Conservation (phyloP, 2,888 invertebrate genomes). For the Hoplodrina ambigua region DNA sequence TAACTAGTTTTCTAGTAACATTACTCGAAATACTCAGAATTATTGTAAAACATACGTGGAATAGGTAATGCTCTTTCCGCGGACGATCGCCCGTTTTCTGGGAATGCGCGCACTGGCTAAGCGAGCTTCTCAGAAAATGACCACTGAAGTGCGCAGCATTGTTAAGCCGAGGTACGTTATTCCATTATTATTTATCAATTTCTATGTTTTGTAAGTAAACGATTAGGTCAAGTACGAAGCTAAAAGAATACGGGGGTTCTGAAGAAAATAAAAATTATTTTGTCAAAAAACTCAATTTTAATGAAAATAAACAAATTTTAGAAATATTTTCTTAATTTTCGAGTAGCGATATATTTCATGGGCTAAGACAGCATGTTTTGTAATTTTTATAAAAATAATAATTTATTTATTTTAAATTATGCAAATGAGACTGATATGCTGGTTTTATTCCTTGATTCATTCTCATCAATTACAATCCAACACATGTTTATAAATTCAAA, state of each 20-base stretch:
- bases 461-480: not conserved
- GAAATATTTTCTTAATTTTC: not conserved
- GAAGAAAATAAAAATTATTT: not conserved
- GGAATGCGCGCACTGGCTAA: constrained; percentile 66
- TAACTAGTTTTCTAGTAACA: constrained; percentile 70
- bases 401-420: not conserved
- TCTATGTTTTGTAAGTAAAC: constrained; percentile 60
- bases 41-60: constrained; percentile 58
- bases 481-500: not conserved
- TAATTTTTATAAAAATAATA: no score
- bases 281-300: not conserved
- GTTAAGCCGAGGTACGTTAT: constrained; percentile 54
- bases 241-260: constrained; percentile 43
- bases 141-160: constrained; percentile 65
- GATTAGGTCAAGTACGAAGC: constrained; percentile 57
- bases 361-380: not conserved
- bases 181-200: constrained; percentile 66
- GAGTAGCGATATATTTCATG: not conserved
- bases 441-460: not conserved
- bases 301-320: not conserved
- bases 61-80: constrained; percentile 64
- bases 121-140: constrained; percentile 68
- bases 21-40: constrained; percentile 69
- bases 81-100: constrained; percentile 70
- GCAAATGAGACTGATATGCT: not conserved